Base-by-base conservation (phyloP, 1,140 invertebrate genomes). In the Latrodectus geometricus region DNA sequence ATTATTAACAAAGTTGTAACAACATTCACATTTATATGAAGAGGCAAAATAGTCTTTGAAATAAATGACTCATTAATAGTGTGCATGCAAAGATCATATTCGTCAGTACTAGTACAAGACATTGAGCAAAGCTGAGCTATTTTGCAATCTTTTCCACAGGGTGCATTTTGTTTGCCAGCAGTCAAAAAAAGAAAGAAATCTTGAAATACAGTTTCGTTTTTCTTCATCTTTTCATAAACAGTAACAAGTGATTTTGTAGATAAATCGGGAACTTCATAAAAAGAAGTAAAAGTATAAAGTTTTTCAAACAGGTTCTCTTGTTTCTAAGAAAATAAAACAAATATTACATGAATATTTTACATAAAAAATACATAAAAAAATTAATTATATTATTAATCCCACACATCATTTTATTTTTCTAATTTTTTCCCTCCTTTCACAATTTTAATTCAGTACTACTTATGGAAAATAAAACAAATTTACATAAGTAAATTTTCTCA, bases 101-200 rank as follows among this genome's bases (percentile, higher is more conserved):
- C 69, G 8, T 48, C 21, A 54, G 17, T 15, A 69, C 50, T 85
- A 9, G 14, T 76, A 14, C 74, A 77, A 23, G 84, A 49, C 12
- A 86, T 73, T 12, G 76, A 54, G 50, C 84, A 86, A 4, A 86
- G 17, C 17, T 86, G 84, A 49, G 75, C 35, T 56, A 65, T 50
- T 21, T 52, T 61, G 50, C 84, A 86, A 35, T 35, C n/a, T 17
- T 4, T 23, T 14, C 78, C 69, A 61, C 84, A 86, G 15, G 17
- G n/a, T 72, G 35, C 54, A 54, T 15, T 73, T 17, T 61, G 9
- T 52, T 86, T 56, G 11, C 54, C 77, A 49, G 66, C 84, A 61
- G 76, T 73, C 50, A 70, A 61, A 65, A 86, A 80, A 9, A 66
- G 50, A 74, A 61, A 86, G 61, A 78, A 86, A 4, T 35, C 12